Evolutionary conservation across 2,888 invertebrate genomes (phyloP).

Genomic region (Eustalomyia histrio): DNA sequence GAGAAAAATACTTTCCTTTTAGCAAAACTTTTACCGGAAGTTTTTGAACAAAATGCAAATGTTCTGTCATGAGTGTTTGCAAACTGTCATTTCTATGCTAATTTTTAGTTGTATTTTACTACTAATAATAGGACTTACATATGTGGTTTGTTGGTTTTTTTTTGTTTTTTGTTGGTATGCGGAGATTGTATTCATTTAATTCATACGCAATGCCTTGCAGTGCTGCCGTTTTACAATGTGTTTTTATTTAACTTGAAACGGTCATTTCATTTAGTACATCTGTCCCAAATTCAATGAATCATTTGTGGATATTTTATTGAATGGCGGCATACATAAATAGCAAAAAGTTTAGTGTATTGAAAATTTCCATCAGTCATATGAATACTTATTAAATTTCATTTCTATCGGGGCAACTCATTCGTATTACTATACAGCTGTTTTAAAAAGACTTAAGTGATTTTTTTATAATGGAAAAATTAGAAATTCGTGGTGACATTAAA

Average conservation of each 20-base stretch:
- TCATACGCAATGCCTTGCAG: slow-evolving; percentile 46
- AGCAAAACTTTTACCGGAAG: slow-evolving; percentile 64
- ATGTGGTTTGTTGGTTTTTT: not conserved
- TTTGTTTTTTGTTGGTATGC: not conserved
- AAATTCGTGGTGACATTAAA: too few relatives aligned
- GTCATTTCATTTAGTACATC: not conserved
- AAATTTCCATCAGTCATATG: too few relatives aligned
- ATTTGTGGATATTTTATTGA: too few relatives aligned
- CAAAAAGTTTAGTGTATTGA: too few relatives aligned
- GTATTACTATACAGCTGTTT: too few relatives aligned
- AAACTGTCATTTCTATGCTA: slow-evolving; percentile 64
- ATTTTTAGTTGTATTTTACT: slow-evolving; percentile 52
- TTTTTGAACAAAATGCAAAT: slow-evolving; percentile 67
- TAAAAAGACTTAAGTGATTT: too few relatives aligned
- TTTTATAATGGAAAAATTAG: too few relatives aligned
- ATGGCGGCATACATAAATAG: too few relatives aligned
- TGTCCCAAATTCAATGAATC: not conserved
- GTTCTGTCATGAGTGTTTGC: slow-evolving; percentile 56
- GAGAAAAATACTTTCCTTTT: slow-evolving; percentile 30
- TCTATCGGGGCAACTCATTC: too few relatives aligned
- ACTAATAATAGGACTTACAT: slow-evolving; percentile 49
- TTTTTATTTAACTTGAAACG: not conserved
- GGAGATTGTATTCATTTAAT: slow-evolving; percentile 34
- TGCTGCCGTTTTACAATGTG: slow-evolving; percentile 8
- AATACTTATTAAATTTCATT: too few relatives aligned